Percentiles rank a stretch among this genome's conserved stretches.
These are phyloP conservation scores for Myripristis murdjan DNA, from an alignment of 2,797 vertebrate genomes.

Conservation along the genomic window DNA sequence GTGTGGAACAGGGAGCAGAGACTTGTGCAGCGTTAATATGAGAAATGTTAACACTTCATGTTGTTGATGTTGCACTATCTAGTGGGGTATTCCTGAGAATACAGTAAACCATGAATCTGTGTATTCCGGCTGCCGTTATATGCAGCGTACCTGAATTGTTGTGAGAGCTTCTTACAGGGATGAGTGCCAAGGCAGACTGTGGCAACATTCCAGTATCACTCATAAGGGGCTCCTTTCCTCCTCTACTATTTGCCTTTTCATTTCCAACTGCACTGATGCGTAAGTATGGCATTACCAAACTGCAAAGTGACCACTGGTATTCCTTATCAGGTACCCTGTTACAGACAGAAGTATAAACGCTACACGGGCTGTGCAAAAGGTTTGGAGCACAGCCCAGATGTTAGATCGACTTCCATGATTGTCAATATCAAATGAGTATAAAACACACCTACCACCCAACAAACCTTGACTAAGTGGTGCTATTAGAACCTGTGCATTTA, in stretches of 20 bases:
- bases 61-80: neutral
- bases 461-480: conserved; percentile 60
- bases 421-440: conserved; percentile 65
- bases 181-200: conserved; percentile 48
- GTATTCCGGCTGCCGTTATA: conserved; percentile 30
- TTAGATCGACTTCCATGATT: conserved; percentile 72
- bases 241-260: conserved; percentile 40
- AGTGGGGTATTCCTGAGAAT: neutral
- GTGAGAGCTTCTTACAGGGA: conserved; percentile 46
- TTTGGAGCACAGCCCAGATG: conserved; percentile 60
- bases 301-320: conserved; percentile 53
- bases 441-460: conserved; percentile 55
- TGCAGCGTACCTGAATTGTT: conserved; percentile 24
- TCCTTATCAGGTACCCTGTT: conserved; percentile 54
- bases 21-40: conserved; percentile 27
- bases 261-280: conserved; percentile 57
- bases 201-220: conserved; percentile 53
- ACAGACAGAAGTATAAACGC: conserved; percentile 48
- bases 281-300: conserved; percentile 59
- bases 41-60: conserved; percentile 25
- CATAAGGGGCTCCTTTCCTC: conserved; percentile 46
- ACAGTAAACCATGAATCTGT: conserved; percentile 17
- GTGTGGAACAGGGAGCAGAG: conserved; percentile 20
- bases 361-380: conserved; percentile 49
- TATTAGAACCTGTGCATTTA: conserved; percentile 46